Percentiles rank a stretch among this genome's conserved stretches.
These are phyloP conservation scores for Diadumene lineata DNA, from an alignment of 92 coral and sea anemone species.

Conservation along the genomic window DNA sequence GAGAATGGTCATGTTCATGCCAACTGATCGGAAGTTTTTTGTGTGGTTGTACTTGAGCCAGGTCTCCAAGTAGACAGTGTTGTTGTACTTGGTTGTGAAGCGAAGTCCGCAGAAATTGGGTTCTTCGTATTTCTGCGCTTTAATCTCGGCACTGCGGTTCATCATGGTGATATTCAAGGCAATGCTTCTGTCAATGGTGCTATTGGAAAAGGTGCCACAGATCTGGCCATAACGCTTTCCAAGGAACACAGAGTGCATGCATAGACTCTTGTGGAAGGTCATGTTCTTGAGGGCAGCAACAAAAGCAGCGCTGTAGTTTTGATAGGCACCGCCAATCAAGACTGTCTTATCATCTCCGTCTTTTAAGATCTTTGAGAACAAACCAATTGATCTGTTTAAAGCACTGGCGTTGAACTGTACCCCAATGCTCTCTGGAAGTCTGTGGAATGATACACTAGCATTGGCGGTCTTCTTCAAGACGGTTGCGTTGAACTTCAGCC, in stretches of 20 bases:
- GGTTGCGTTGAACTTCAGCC: constrained; percentile 69
- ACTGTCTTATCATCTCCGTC: constrained; percentile 54
- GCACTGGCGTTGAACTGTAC: constrained; percentile 65
- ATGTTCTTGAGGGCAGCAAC: constrained; percentile 61
- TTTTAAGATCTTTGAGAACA: constrained; percentile 55
- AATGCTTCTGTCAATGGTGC: constrained; percentile 58
- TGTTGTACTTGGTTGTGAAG: constrained; percentile 63
- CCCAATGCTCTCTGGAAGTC: constrained; percentile 57
- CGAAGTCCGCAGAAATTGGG: constrained; percentile 39
- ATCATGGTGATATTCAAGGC: constrained; percentile 62
- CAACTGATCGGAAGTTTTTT: constrained; percentile 35
- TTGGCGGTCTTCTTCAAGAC: constrained; percentile 62
- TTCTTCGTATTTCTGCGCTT: constrained; percentile 49
- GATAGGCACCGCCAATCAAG: constrained; percentile 66
- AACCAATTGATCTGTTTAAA: constrained; percentile 56
- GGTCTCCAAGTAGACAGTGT: constrained; percentile 59
- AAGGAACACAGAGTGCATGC: constrained; percentile 59
- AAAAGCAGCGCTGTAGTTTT: constrained; percentile 65
- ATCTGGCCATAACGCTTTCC: constrained; percentile 64
- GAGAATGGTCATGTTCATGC: constrained; percentile 64
- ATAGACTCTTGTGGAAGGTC: constrained; percentile 49
- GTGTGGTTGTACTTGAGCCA: constrained; percentile 53
- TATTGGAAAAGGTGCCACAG: constrained; percentile 64
- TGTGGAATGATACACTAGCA: constrained; percentile 60
- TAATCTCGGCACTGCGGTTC: constrained; percentile 69